A percentile compares a stretch with the other conserved stretches of the same genome.
Evolutionary conservation across 2,888 invertebrate species (phyloP).

Genomic region (Aporophyla nigra): DNA sequence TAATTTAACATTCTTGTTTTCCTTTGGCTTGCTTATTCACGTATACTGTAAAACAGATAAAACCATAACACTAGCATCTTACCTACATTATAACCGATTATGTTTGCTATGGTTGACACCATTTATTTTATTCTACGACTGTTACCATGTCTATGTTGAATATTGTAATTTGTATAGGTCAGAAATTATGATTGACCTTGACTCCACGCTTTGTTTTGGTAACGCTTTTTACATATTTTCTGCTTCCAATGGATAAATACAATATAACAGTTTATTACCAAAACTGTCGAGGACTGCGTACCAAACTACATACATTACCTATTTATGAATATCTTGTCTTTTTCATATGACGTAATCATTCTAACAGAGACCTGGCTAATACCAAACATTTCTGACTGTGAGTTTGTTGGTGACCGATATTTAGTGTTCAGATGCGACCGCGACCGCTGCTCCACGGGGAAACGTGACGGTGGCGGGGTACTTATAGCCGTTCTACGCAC

Average conservation of each 20-base stretch:
- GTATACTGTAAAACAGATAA: too few species aligned
- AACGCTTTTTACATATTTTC: neutral
- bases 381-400: constrained; percentile 8
- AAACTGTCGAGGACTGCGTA: constrained; percentile 25
- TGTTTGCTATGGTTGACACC: too few species aligned
- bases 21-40: too few species aligned
- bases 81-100: too few species aligned
- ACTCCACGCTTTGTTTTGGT: constrained; percentile 6
- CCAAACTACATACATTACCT: constrained; percentile 13
- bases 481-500: constrained; percentile 15
- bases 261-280: constrained; percentile 8
- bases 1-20: too few species aligned
- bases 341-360: constrained; percentile 15
- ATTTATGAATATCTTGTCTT: constrained; percentile 10
- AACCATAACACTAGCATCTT: too few species aligned
- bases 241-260: neutral
- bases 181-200: neutral
- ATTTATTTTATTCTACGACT: too few species aligned
- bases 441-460: constrained; percentile 1
- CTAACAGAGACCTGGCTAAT: constrained; percentile 20
- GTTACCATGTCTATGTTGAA: too few species aligned
- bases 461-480: constrained; percentile 6
- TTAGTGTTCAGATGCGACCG: constrained; percentile 19
- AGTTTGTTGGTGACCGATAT: constrained; percentile 24
- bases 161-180: neutral